Conservation (phyloP, 2,888 invertebrate species). For the Stegophylla sp. region DNA sequence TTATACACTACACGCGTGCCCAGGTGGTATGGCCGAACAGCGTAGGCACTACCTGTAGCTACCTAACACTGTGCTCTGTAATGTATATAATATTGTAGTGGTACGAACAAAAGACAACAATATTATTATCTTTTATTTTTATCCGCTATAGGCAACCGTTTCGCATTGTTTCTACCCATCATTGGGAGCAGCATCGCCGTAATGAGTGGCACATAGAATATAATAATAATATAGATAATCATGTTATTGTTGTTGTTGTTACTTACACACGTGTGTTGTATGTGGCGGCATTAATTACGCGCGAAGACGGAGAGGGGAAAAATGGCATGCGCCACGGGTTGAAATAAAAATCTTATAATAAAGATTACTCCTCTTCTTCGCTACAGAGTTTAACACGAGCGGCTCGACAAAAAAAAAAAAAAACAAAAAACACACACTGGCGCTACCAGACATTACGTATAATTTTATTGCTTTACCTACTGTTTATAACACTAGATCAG, state of each 20-base stretch:
- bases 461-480: too few relatives aligned
- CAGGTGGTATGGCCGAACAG: too few relatives aligned
- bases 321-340: conserved; percentile 30
- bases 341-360: conserved; percentile 3
- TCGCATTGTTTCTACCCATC: conserved; percentile 29
- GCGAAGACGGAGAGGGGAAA: not conserved
- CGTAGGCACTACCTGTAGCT: too few relatives aligned
- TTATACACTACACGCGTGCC: too few relatives aligned
- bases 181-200: not conserved
- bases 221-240: not conserved
- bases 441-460: too few relatives aligned
- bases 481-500: too few relatives aligned
- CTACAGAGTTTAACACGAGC: conserved; percentile 12
- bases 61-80: too few relatives aligned
- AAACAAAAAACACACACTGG: not conserved
- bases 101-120: too few relatives aligned
- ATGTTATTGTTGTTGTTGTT: too few relatives aligned
- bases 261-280: not conserved
- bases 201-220: not conserved
- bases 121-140: too few relatives aligned
- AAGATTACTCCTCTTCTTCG: too few relatives aligned
- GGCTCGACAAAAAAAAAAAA: not conserved
- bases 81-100: too few relatives aligned
- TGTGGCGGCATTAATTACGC: conserved; percentile 30
- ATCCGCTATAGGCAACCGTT: not conserved